These are phyloP conservation scores for Manis crassicaudata DNA, from an alignment of 2,797 vertebrate genomes.

Conservation along the genomic window DNA sequence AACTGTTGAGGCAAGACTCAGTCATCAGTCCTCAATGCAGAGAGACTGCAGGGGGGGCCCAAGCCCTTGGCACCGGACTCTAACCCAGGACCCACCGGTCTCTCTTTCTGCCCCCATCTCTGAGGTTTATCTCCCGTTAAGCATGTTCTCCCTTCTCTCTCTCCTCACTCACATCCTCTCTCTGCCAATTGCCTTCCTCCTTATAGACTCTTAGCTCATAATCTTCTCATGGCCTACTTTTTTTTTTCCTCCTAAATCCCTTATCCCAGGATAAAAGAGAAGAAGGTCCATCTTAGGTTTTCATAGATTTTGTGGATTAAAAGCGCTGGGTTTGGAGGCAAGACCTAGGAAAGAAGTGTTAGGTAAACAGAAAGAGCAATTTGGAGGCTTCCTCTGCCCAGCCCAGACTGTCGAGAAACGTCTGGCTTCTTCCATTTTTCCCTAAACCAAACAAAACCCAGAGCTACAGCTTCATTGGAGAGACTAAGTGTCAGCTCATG, in stretches of 20 bases:
- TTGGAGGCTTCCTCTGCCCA: background rate
- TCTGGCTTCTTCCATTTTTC: background rate
- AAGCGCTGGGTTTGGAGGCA: background rate
- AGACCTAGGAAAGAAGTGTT: background rate
- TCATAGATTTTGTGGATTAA: conserved; percentile 66
- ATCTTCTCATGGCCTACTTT: conserved; percentile 75
- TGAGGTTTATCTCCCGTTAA: background rate
- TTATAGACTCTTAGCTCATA: conserved; percentile 64
- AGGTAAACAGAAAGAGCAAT: background rate
- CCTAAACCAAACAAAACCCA: background rate
- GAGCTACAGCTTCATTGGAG: background rate
- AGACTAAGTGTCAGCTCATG: background rate
- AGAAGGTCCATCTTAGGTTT: conserved; percentile 50
- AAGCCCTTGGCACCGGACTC: background rate
- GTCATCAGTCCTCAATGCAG: background rate
- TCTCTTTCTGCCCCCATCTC: background rate
- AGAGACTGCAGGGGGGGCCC: background rate
- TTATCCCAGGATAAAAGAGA: conserved; percentile 71
- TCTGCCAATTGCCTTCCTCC: conserved; percentile 55
- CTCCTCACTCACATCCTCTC: background rate
- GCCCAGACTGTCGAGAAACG: background rate
- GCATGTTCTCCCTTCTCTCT: background rate
- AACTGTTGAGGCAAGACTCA: background rate
- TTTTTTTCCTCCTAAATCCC: conserved; percentile 30
- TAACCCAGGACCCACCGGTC: rapidly evolving